phyloP scores from a whole-genome alignment of 2,888 invertebrate genomes.

The Byasa hedistus region DNA sequence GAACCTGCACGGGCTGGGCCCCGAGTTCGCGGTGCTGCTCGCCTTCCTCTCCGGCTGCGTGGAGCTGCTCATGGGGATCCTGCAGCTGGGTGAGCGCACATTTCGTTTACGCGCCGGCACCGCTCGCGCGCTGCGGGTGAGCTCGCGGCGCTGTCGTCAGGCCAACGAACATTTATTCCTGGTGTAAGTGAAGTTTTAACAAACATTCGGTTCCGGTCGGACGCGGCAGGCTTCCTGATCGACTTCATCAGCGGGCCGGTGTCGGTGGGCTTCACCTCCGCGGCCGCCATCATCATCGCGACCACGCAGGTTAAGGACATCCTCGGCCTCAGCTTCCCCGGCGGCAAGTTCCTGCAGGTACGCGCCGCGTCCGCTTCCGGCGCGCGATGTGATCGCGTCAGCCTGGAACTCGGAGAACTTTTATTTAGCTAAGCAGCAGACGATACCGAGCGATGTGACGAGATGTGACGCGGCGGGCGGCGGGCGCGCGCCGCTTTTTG shows the following conservation, averaged over 20 bases:
- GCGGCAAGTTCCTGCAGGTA: slow-evolving; percentile 85
- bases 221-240: slow-evolving; percentile 84
- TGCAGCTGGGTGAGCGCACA: slow-evolving; percentile 81
- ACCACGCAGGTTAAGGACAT: slow-evolving; percentile 89
- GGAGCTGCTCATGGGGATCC: slow-evolving; percentile 90
- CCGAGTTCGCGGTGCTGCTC: slow-evolving; percentile 86
- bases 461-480: too few species aligned
- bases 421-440: too few species aligned
- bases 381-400: not conserved
- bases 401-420: too few species aligned
- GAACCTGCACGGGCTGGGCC: slow-evolving; percentile 84
- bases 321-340: slow-evolving; percentile 83
- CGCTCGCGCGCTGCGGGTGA: too few species aligned
- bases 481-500: too few species aligned
- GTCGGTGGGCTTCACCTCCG: slow-evolving; percentile 89
- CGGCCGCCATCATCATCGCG: slow-evolving; percentile 90
- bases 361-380: too few species aligned
- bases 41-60: slow-evolving; percentile 89
- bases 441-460: too few species aligned
- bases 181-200: too few species aligned
- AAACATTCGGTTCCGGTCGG: too few species aligned
- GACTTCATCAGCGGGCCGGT: slow-evolving; percentile 93
- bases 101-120: too few species aligned
- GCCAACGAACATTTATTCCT: too few species aligned
- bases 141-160: too few species aligned